phyloP scores from a whole-genome alignment of 2,797 vertebrate genomes.

The Podarcis siculus region DNA sequence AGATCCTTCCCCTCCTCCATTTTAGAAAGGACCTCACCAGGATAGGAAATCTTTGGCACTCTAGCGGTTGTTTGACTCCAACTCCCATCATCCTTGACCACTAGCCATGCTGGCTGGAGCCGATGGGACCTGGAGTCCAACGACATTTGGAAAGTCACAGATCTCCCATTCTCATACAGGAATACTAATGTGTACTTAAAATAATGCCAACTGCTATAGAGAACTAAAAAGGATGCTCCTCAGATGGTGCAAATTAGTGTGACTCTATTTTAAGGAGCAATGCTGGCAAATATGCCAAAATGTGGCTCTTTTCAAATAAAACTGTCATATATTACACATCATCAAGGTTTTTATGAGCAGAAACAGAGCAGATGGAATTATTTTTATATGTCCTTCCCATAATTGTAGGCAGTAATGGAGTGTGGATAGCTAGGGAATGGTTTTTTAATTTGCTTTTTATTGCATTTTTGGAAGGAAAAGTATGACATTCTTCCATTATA shows the following conservation, averaged over 20 bases:
- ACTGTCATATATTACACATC: slow-evolving; percentile 17
- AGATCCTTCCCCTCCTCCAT: too few species aligned
- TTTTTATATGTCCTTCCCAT: slow-evolving; percentile 22
- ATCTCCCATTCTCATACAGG: background rate
- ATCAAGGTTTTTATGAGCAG: slow-evolving; percentile 16
- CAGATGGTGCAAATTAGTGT: slow-evolving; percentile 1
- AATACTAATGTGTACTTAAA: slow-evolving; percentile 13
- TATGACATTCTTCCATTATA: slow-evolving; percentile 25
- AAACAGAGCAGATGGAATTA: slow-evolving; percentile 14
- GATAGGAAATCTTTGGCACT: too few species aligned
- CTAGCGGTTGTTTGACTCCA: background rate
- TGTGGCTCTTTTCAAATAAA: slow-evolving; percentile 12
- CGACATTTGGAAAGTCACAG: background rate
- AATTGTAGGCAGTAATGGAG: slow-evolving; percentile 13
- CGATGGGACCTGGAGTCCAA: background rate
- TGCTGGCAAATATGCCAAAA: slow-evolving; percentile 6
- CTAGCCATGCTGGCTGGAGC: background rate
- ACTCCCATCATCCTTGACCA: background rate
- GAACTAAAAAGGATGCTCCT: background rate
- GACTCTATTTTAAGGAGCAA: slow-evolving; percentile 22
- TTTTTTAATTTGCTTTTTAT: slow-evolving; percentile 30
- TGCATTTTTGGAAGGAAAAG: background rate
- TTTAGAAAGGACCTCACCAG: too few species aligned
- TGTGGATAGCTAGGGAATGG: slow-evolving; percentile 27
- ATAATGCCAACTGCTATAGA: background rate